These are phyloP conservation scores for Heliothis peltigera DNA, from an alignment of 2,888 invertebrate species.

Conservation along the genomic window DNA sequence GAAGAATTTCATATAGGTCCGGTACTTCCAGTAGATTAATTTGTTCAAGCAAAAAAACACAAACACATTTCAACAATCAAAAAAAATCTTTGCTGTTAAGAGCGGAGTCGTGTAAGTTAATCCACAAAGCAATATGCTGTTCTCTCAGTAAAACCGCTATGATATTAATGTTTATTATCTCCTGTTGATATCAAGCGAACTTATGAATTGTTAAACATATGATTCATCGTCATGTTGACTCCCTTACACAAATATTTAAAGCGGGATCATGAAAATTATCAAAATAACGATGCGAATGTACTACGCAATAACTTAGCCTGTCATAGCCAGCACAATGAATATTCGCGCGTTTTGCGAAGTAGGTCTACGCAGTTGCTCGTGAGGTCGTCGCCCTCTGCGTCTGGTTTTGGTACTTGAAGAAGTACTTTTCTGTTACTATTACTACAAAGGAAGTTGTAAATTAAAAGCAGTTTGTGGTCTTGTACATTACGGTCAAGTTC, in stretches of 20 bases:
- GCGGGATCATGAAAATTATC: slow-evolving; percentile 14
- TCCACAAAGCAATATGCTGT: background rate
- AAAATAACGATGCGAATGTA: slow-evolving; percentile 24
- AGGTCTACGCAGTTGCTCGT: slow-evolving; percentile 47
- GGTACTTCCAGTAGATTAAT: too few species aligned
- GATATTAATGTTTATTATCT: background rate
- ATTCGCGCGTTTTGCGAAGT: slow-evolving; percentile 46
- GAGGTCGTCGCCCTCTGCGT: slow-evolving; percentile 48
- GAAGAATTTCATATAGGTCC: too few species aligned
- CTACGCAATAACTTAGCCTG: slow-evolving; percentile 23
- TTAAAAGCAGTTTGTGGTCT: slow-evolving; percentile 19
- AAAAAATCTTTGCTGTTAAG: too few species aligned
- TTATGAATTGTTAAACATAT: slow-evolving; percentile 22
- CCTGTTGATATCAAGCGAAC: background rate
- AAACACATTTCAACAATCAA: too few species aligned
- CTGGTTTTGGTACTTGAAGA: slow-evolving; percentile 58
- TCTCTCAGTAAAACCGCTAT: background rate
- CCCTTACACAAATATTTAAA: slow-evolving; percentile 15
- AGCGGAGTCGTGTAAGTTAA: background rate
- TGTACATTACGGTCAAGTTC: slow-evolving; percentile 22
- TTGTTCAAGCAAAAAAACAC: too few species aligned
- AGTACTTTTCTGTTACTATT: slow-evolving; percentile 42
- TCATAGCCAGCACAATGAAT: slow-evolving; percentile 28
- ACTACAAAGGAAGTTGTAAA: slow-evolving; percentile 45
- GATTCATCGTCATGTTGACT: slow-evolving; percentile 6